Evolutionary conservation across 2,113 vertebrate species (phyloP).

Genomic region (Asarcornis scutulata): DNA sequence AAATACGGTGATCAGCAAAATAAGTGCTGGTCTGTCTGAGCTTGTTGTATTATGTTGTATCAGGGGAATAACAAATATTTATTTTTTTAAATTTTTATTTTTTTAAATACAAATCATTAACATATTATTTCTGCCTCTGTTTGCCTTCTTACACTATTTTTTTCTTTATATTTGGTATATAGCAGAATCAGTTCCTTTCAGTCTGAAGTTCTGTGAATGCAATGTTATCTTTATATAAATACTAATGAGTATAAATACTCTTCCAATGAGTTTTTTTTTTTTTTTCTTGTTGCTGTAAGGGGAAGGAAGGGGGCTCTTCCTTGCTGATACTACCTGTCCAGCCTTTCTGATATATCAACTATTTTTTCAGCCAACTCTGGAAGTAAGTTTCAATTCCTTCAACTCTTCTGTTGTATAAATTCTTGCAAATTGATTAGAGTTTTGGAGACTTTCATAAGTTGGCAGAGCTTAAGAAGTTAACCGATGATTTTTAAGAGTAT

Average conservation of each 20-base stretch:
- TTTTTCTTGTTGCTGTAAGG: background rate
- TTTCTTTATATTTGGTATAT: background rate
- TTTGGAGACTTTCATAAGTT: background rate
- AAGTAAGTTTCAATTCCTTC: background rate
- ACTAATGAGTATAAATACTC: background rate
- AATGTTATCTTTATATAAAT: background rate
- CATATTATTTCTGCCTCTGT: background rate
- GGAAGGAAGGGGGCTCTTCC: background rate
- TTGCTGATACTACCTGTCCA: background rate
- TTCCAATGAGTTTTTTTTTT: background rate
- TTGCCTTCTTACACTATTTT: background rate
- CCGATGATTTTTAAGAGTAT: background rate
- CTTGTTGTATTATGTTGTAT: slow-evolving; percentile 26
- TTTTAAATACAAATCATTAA: slow-evolving; percentile 6
- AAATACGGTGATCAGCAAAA: slow-evolving; percentile 53
- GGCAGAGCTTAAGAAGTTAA: background rate
- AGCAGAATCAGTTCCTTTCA: background rate
- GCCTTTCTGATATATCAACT: background rate
- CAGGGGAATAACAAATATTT: slow-evolving; percentile 28
- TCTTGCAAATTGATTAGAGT: background rate
- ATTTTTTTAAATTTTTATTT: background rate
- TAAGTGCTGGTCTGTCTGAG: slow-evolving; percentile 37
- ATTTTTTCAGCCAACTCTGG: background rate
- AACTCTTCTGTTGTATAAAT: background rate
- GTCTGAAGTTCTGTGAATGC: background rate